Evolutionary conservation across 64 coral and sea anemone species (phyloP).

Genomic region (Porites australiensis): DNA sequence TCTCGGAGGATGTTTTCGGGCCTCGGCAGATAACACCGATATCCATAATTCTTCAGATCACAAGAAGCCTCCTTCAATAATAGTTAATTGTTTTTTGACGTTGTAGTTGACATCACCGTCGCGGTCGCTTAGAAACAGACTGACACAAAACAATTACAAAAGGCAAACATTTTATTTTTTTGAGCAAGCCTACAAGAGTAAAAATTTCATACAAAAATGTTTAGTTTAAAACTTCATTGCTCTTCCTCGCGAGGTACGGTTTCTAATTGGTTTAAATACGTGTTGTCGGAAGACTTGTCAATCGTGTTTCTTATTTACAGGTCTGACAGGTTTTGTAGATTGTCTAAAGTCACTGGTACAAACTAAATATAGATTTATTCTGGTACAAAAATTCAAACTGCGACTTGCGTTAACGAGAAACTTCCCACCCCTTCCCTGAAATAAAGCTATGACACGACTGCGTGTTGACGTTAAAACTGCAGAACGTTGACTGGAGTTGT

Average conservation of each 20-base stretch:
- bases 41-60: no score
- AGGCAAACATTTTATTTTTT: constrained; percentile 48
- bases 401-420: constrained; percentile 43
- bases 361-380: not conserved
- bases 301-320: constrained; percentile 33
- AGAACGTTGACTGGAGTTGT: not conserved
- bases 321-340: constrained; percentile 29
- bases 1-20: no score
- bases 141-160: not conserved
- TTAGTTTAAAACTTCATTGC: constrained; percentile 51
- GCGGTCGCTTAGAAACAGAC: no score
- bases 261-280: constrained; percentile 52
- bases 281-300: constrained; percentile 26
- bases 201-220: constrained; percentile 62
- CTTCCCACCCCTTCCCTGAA: not conserved
- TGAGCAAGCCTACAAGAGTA: constrained; percentile 49
- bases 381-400: constrained; percentile 39
- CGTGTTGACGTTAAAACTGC: not conserved
- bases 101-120: no score
- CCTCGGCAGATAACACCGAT: no score
- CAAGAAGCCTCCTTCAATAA: no score
- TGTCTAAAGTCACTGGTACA: not conserved
- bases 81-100: no score
- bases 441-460: not conserved
- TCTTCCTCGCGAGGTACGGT: not conserved